Base-by-base conservation (phyloP, 2,113 vertebrate species). In the Tragelaphus scriptus region DNA sequence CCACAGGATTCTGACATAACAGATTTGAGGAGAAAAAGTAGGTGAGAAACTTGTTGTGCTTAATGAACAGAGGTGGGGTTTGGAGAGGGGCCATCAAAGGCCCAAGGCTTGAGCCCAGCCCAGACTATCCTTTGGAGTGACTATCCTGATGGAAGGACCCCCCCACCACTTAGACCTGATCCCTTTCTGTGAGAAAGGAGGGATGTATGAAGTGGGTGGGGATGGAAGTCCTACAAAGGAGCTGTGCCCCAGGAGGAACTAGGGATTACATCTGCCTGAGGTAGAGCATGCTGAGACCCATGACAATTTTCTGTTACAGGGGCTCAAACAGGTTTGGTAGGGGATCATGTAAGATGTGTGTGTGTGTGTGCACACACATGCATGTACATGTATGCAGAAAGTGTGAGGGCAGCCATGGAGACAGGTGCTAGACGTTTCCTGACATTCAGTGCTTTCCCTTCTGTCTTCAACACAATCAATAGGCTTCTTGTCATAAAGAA, bases 281-380 rank as follows among this genome's bases (percentile, higher is more conserved):
- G 44, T 8, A 40, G 47, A 92, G 40, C 2, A 44, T n/a, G 81
- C 28, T 13, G 16, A 10, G 65, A 75, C 28, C 26, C 9, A 26
- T 3, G 51, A n/a, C 11, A 25, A 14, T 23, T 13, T 84, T 49
- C n/a, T 32, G 32, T 2, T 1, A 30, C 5, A 28, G 14, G 13
- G 10, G 19, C 40, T 49, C 65, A 36, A 25, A 44, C 65, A 61
- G 30, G 5, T 47, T 58, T 85, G 63, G 5, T 44, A 40, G 28
- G 28, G 36, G n/a, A 85, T 92, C 44, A n/a, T 32, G 17, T n/a
- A 28, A 44, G 14, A 51, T 3, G 19, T 55, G 32, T 82, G 5
- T 32, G 5, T 32, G 63, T 5, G 19, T 23, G 17, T 12, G n/a
- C 11, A 9, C 6, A 4, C 2, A 2, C 0, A 0, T 26, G 53